Conservation (phyloP, 2,888 invertebrate species). For the Chaitophorus viminalis region DNA sequence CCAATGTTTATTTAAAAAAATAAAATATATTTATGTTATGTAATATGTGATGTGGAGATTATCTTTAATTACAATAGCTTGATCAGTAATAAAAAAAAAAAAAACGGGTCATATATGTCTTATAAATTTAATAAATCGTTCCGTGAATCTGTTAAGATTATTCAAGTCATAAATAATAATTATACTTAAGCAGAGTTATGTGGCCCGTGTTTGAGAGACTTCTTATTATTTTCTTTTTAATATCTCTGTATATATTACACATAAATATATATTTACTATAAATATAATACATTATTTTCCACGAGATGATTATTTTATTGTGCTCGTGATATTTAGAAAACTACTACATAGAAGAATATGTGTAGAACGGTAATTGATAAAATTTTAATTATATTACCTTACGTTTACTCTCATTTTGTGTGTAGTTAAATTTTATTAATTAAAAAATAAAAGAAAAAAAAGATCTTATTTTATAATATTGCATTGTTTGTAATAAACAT, state of each 20-base stretch:
- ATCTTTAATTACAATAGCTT: neutral
- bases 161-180: neutral
- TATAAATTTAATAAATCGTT: neutral
- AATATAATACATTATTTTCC: slow-evolving; percentile 31
- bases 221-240: slow-evolving; percentile 32
- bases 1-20: neutral
- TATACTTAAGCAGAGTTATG: neutral
- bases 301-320: slow-evolving; percentile 10
- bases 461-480: slow-evolving; percentile 45
- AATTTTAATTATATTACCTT: neutral
- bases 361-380: neutral
- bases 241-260: slow-evolving; percentile 22
- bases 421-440: slow-evolving; percentile 27
- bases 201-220: slow-evolving; percentile 24
- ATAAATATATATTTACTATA: neutral
- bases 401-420: neutral
- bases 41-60: too few species aligned
- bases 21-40: neutral
- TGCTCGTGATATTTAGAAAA: slow-evolving; percentile 21
- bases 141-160: neutral
- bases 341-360: slow-evolving; percentile 16
- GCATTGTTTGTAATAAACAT: slow-evolving; percentile 60
- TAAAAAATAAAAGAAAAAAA: slow-evolving; percentile 37
- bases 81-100: too few species aligned
- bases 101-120: neutral